Conservation (phyloP, 2,113 vertebrate species). For the Octodon degus region DNA sequence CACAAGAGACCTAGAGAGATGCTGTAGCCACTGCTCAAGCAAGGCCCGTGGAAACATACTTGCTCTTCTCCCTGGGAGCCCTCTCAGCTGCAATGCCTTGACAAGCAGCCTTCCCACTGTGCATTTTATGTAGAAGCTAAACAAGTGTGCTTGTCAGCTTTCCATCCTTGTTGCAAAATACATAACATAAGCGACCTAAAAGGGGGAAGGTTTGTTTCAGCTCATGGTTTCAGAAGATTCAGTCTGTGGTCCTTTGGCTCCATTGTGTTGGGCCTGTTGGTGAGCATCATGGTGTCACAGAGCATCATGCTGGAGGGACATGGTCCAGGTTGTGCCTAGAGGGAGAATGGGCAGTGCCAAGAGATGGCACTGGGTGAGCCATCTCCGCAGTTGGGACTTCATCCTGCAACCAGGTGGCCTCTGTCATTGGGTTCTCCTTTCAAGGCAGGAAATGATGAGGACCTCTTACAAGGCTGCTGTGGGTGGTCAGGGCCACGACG, state of each 20-base stretch:
- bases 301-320: background rate
- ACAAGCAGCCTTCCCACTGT: background rate
- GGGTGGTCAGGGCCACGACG: background rate
- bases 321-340: background rate
- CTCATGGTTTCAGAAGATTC: background rate
- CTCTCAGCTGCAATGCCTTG: background rate
- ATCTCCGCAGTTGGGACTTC: background rate
- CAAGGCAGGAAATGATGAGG: background rate
- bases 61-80: background rate
- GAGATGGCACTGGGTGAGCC: background rate
- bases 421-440: background rate
- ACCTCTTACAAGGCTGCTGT: background rate
- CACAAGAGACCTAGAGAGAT: background rate
- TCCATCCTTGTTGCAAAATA: background rate
- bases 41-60: background rate
- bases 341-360: background rate
- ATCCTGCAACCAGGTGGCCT: background rate
- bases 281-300: background rate
- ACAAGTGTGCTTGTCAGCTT: background rate
- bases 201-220: background rate
- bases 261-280: background rate
- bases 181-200: background rate
- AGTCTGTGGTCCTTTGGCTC: background rate
- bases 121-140: background rate
- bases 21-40: background rate